Evolutionary conservation across 2,888 invertebrate genomes (phyloP).

Genomic region (Latrodectus hesperus): DNA sequence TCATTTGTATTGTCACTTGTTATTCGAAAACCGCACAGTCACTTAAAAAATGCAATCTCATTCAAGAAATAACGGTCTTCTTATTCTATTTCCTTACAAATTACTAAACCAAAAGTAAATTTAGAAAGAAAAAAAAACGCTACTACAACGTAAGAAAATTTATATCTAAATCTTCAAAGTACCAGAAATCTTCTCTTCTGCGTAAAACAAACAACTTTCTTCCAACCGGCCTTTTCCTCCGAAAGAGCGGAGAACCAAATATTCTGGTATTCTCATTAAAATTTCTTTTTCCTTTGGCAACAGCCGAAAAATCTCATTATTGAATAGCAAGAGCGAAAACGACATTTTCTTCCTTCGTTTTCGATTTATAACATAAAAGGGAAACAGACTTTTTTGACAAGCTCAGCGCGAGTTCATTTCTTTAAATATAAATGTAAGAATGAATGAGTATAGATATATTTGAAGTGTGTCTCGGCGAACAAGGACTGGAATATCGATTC

Average conservation of each 20-base stretch:
- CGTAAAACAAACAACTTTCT: constrained; percentile 29
- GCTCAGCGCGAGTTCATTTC: constrained; percentile 1
- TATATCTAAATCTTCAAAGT: constrained; percentile 13
- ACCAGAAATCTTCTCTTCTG: constrained; percentile 4
- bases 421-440: constrained; percentile 9
- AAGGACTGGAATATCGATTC: constrained; percentile 40
- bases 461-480: not conserved
- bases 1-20: no score
- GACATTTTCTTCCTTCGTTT: constrained; percentile 16
- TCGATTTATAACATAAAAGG: constrained; percentile 19
- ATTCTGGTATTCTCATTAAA: constrained; percentile 60
- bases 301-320: constrained; percentile 52
- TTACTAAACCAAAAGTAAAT: not conserved
- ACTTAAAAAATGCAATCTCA: no score
- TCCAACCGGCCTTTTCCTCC: not conserved
- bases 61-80: no score
- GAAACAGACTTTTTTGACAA: constrained; percentile 24
- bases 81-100: no score
- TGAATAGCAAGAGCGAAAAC: constrained; percentile 31
- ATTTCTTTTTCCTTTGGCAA: constrained; percentile 33
- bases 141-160: not conserved
- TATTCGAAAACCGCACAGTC: no score
- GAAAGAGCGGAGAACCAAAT: constrained; percentile 6
- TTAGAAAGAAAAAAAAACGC: not conserved
- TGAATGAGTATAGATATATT: constrained; percentile 28